phyloP scores from a whole-genome alignment of 2,113 vertebrate species.

The Tiliqua scincoides region DNA sequence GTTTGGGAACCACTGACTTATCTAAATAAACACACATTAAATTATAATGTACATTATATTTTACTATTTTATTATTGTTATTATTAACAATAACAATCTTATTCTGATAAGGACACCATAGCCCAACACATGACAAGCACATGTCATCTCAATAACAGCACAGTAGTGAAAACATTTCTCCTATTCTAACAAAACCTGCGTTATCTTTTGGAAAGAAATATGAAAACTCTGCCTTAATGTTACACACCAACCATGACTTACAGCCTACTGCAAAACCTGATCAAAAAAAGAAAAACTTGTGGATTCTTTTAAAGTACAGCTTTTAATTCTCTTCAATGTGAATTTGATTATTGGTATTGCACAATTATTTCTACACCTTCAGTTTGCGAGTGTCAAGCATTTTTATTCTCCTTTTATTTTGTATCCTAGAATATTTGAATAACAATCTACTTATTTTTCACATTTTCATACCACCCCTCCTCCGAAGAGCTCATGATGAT shows the following conservation, averaged over 20 bases:
- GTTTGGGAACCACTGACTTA: no score
- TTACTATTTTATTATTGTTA: no score
- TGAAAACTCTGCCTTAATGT: not conserved
- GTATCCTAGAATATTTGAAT: not conserved
- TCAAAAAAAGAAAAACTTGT: not conserved
- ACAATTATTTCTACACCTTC: not conserved
- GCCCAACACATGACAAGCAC: not conserved
- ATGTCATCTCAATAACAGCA: not conserved
- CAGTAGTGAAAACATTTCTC: not conserved
- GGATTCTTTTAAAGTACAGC: not conserved
- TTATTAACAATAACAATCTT: no score
- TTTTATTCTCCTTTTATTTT: not conserved
- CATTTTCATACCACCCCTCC: no score
- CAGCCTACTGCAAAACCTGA: not conserved
- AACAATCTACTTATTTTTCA: no score
- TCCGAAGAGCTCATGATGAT: no score
- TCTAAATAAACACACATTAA: no score
- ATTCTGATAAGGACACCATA: not conserved
- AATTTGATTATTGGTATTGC: not conserved
- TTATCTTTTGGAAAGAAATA: not conserved
- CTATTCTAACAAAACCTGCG: not conserved
- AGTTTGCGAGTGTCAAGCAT: not conserved
- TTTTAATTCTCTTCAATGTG: not conserved
- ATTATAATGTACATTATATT: no score
- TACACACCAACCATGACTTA: not conserved